Percentiles rank a stretch among this genome's conserved stretches.
Conservation (phyloP, 2,888 invertebrate species). For the Nomada hirtipes region DNA sequence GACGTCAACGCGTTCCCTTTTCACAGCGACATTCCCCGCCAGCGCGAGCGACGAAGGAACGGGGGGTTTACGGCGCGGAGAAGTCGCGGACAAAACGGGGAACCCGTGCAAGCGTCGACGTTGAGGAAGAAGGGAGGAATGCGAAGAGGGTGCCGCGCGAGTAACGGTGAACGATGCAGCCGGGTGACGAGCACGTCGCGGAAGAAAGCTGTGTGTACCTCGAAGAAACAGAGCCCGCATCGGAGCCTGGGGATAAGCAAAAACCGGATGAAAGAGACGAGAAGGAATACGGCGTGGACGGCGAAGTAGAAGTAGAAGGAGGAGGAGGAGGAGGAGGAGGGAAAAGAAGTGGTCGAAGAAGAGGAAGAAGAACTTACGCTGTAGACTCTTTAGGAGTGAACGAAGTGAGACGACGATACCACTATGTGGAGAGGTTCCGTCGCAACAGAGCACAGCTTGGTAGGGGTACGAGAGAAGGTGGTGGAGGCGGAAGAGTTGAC, state of each 20-base stretch:
- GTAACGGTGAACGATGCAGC: slow-evolving; percentile 69
- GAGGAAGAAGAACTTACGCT: slow-evolving; percentile 33
- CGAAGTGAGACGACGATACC: slow-evolving; percentile 57
- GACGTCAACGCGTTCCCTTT: slow-evolving; percentile 33
- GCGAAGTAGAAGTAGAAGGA: not conserved
- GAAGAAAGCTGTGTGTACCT: slow-evolving; percentile 58
- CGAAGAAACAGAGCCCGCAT: slow-evolving; percentile 39
- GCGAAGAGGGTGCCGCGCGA: slow-evolving; percentile 66
- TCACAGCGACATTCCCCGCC: slow-evolving; percentile 28
- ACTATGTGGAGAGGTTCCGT: slow-evolving; percentile 51
- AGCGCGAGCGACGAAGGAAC: slow-evolving; percentile 4
- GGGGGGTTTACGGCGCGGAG: slow-evolving; percentile 25
- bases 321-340: not conserved
- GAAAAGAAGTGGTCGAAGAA: slow-evolving; percentile 26
- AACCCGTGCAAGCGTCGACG: not conserved
- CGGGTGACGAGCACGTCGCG: slow-evolving; percentile 65
- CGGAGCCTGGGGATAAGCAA: slow-evolving; percentile 47
- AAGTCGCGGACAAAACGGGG: slow-evolving; percentile 9
- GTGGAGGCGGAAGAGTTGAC: slow-evolving; percentile 69
- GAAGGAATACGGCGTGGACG: slow-evolving; percentile 12
- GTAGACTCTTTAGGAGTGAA: slow-evolving; percentile 41
- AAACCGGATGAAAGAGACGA: slow-evolving; percentile 47
- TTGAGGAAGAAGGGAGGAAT: slow-evolving; percentile 49
- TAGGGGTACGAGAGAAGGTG: slow-evolving; percentile 63
- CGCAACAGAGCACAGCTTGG: slow-evolving; percentile 48